Conservation (phyloP, 1,140 invertebrate species). For the Pseudachorutes palmiensis region DNA sequence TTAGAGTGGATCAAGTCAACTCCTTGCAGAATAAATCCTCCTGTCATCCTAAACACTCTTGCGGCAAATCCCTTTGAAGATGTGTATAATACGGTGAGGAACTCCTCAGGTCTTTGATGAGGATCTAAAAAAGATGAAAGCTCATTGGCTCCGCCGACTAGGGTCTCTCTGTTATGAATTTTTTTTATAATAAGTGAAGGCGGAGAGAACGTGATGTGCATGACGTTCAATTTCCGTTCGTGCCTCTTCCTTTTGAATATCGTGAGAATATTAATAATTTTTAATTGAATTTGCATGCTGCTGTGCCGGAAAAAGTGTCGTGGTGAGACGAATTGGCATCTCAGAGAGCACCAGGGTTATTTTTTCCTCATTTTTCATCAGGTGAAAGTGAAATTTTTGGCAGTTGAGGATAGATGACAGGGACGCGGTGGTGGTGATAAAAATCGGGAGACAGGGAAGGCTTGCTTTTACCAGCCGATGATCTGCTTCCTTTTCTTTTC, state of each 20-base stretch:
- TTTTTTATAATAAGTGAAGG: too few species aligned
- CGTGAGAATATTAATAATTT: background rate
- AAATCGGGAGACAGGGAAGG: background rate
- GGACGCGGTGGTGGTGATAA: background rate
- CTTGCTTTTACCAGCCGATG: background rate
- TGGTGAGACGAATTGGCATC: background rate
- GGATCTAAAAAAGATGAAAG: too few species aligned
- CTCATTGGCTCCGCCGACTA: too few species aligned
- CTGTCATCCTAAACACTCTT: conserved; percentile 4
- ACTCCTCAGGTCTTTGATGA: too few species aligned
- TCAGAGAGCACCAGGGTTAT: background rate
- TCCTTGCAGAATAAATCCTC: background rate
- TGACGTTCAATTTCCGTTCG: background rate
- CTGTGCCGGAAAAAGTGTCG: background rate
- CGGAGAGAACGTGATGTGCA: background rate
- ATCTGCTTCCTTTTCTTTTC: background rate
- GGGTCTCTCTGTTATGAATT: too few species aligned
- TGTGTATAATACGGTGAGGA: background rate
- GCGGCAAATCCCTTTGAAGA: background rate
- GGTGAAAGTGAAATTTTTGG: background rate
- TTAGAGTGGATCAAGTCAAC: conserved; percentile 6
- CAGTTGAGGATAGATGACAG: background rate
- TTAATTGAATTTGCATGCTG: background rate
- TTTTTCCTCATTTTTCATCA: conserved; percentile 3
- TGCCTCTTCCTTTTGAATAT: background rate